These are phyloP conservation scores for Gouania willdenowi DNA, from an alignment of 2,797 vertebrate genomes.

Conservation along the genomic window DNA sequence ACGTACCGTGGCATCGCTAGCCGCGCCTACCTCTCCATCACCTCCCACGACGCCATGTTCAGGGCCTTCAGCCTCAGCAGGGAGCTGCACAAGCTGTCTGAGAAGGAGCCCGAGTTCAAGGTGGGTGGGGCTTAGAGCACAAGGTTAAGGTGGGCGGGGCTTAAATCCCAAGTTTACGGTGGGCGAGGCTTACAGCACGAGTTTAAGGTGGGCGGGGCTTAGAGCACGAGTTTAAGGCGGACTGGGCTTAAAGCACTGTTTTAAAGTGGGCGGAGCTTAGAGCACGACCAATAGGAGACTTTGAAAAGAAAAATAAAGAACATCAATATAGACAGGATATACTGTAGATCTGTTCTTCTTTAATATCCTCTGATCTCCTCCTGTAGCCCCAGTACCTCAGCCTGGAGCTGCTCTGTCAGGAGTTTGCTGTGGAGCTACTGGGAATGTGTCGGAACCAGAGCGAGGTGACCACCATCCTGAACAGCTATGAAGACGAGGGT, in stretches of 20 bases:
- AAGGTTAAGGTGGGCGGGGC: too few relatives aligned
- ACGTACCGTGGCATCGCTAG: conserved; percentile 90
- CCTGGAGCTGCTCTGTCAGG: conserved; percentile 84
- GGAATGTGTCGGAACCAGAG: conserved; percentile 93
- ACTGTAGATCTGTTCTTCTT: too few relatives aligned
- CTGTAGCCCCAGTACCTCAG: conserved; percentile 84
- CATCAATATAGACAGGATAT: too few relatives aligned
- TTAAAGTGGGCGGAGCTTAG: too few relatives aligned
- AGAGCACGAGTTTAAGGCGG: too few relatives aligned
- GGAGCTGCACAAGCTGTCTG: conserved; percentile 83
- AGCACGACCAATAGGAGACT: too few relatives aligned
- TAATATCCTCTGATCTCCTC: conserved; percentile 17
- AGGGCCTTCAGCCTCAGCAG: conserved; percentile 84
- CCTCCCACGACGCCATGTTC: conserved; percentile 86
- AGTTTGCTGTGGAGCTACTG: conserved; percentile 87
- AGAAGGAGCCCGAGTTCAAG: conserved; percentile 92
- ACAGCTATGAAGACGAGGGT: conserved; percentile 74
- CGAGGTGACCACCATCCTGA: conserved; percentile 86
- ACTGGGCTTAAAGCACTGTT: too few relatives aligned
- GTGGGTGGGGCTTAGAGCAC: too few relatives aligned
- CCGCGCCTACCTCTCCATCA: conserved; percentile 84
- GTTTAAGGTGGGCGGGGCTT: too few relatives aligned
- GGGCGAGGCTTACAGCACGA: too few relatives aligned
- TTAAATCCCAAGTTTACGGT: too few relatives aligned
- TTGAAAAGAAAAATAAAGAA: too few relatives aligned